Conservation (phyloP, 2,888 invertebrate genomes). For the Acheta domesticus region DNA sequence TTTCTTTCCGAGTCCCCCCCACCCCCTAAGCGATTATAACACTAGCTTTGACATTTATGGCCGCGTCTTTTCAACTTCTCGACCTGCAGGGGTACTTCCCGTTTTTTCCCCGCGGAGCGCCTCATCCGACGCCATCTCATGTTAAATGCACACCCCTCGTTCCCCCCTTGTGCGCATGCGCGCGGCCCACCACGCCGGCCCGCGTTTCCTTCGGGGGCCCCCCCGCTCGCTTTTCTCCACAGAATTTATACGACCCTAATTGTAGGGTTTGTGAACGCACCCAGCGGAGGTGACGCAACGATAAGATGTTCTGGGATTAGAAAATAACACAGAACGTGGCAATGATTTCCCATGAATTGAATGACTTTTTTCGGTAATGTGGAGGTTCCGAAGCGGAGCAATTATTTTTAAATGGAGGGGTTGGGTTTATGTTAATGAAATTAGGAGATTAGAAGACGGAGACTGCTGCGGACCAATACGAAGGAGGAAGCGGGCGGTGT, state of each 20-base stretch:
- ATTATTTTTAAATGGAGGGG: constrained; percentile 18
- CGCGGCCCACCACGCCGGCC: too few relatives aligned
- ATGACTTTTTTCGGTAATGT: background rate
- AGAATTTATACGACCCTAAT: constrained; percentile 11
- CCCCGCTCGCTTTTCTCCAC: background rate
- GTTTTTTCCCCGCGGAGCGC: too few relatives aligned
- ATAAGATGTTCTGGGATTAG: constrained; percentile 7
- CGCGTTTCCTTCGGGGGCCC: background rate
- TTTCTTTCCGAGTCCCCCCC: background rate
- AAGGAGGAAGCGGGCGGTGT: background rate
- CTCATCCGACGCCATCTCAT: background rate
- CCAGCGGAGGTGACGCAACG: background rate
- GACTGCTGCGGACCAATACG: background rate
- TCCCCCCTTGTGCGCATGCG: background rate
- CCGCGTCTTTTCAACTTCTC: background rate
- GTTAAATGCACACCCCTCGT: constrained; percentile 7
- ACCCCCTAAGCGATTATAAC: background rate
- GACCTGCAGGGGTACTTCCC: too few relatives aligned
- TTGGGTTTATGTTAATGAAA: constrained; percentile 5
- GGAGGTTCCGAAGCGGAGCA: background rate
- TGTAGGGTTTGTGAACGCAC: constrained; percentile 5
- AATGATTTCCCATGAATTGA: constrained; percentile 3
- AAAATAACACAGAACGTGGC: background rate
- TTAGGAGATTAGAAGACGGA: constrained; percentile 6
- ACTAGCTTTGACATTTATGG: background rate